Percentiles rank a stretch among this genome's conserved stretches.
phyloP scores from a whole-genome alignment of 2,888 invertebrate species.

The Apodemia mormo region DNA sequence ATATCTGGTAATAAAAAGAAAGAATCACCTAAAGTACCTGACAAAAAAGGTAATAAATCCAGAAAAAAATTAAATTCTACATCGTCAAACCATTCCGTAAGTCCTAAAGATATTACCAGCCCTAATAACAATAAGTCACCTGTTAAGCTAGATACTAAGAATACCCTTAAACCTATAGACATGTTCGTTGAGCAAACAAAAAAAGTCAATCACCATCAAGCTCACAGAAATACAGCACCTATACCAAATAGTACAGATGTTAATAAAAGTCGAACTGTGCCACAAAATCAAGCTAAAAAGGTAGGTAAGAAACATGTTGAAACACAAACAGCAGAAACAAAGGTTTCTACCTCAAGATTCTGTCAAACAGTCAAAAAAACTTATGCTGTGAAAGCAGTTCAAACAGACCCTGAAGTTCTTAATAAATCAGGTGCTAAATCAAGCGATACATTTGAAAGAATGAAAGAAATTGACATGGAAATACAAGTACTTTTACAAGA shows the following conservation, averaged over 20 bases:
- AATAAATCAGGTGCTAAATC: conserved; percentile 44
- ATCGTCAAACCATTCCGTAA: conserved; percentile 58
- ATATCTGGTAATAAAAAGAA: conserved; percentile 57
- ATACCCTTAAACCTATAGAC: conserved; percentile 63
- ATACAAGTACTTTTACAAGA: conserved; percentile 81
- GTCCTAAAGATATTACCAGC: conserved; percentile 53
- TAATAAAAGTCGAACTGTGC: conserved; percentile 23
- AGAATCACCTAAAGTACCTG: conserved; percentile 52
- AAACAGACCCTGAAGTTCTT: conserved; percentile 51
- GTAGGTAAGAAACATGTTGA: conserved; percentile 44
- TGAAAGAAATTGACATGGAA: conserved; percentile 83
- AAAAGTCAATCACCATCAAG: conserved; percentile 53
- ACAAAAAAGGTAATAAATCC: conserved; percentile 43
- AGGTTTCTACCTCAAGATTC: conserved; percentile 42
- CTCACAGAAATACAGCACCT: conserved; percentile 61
- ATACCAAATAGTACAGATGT: conserved; percentile 42
- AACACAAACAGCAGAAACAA: conserved; percentile 51
- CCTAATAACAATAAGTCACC: conserved; percentile 42
- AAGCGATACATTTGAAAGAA: conserved; percentile 73
- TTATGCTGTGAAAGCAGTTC: conserved; percentile 44
- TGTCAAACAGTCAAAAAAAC: conserved; percentile 55
- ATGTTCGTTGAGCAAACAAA: conserved; percentile 64
- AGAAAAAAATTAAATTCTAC: conserved; percentile 51
- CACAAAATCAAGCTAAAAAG: conserved; percentile 29
- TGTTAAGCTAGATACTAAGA: conserved; percentile 55